Base-by-base conservation (phyloP, 2,888 invertebrate genomes). In the Psococerastis gibbosa region DNA sequence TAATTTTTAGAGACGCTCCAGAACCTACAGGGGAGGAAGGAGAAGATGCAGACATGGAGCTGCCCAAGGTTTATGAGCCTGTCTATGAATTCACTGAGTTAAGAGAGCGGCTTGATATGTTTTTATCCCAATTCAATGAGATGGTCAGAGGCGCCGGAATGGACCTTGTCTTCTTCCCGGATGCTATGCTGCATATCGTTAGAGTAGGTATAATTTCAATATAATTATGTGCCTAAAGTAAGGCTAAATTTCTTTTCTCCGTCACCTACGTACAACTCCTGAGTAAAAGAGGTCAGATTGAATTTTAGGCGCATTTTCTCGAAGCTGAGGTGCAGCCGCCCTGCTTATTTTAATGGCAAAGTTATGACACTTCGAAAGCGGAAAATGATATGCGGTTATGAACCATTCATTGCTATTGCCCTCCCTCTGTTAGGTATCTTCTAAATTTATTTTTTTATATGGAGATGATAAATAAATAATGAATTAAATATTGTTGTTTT, bases 11-110 rank as follows among this genome's bases (percentile, higher is more conserved):
- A 61, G 94, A 95, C 64, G 94, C 94, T 13, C 92, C 94, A 6
- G 95, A 95, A 61, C 92, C 94, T 1, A 94, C 94, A 0, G 94
- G 92, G 2, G 95, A 95, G 62, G 95, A 95, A 67, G 85, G 87
- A 3, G 94, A 94, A 65, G 94, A 94, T 52, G 79, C 88, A 6
- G 94, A 95, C 58, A 89, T 91, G 78, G 94, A 92, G 61, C 67
- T 91, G 47, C 92, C 94, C 3, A 92, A 92, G 65, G 87, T 94
- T 1, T 94, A 94, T 60, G 94, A 95, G 62, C 92, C 94, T 2
- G 87, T 91, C 13, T 74, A 70, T 53, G 77, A 84, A 50, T 75
- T 83, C 54, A 75, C 75, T 51, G 73, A 80, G 53, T 67, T 95
- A 11, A 68, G 81, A 50, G 91, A 92, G 55, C 71, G 92, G 47